Evolutionary conservation across 2,797 vertebrate genomes (phyloP), one percentile per base, ranked within the genome.

Genomic region (Sciaenops ocellatus): DNA sequence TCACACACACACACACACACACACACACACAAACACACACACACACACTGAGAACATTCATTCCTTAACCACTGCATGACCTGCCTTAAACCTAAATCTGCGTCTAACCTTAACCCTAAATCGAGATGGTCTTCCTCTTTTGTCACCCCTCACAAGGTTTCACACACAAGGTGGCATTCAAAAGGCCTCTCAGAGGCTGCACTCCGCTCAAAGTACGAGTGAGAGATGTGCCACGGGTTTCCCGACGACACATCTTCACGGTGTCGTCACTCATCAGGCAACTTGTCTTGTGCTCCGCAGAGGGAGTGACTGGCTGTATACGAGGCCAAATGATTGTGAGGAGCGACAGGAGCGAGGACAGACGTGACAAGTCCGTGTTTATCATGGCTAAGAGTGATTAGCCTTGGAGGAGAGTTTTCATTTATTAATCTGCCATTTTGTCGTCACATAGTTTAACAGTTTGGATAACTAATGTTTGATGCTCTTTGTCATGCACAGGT

Each of bases 1-100:
- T 62, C 84, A 78, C 82, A 85, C 62, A 46, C 42, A 46, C 42
- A 34, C 67, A 59, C 55, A 46, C 46, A 44, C 76, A 79, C 75
- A 80, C 81, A 86, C 74, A 85, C 79, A 56, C 52, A 12, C 50
- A 54, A 22, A 54, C 22, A 15, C 50, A 44, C 42, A 44, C 42
- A 16, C 46, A 47, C 46, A 47, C 59, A 63, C 60, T 1, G 20
- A 59, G n/a, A 22, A 65, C 71, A 66, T 52, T 75, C 62, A 69
- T 17, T 47, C 64, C 46, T 67, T 20, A 41, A 60, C 44, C 20
- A 51, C 48, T 2, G 15, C 56, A 54, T n/a, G 51, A 15, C 20
- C 59, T 2, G 4, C 22, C 64, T 52, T 9, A 4, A 16, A 76
- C 56, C 38, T 41, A 17, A 62, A 61, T 57, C 54, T 42, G 5